Evolutionary conservation across 2,113 vertebrate species (phyloP), one percentile per base, ranked within the genome.

Genomic region (Mugil cephalus): DNA sequence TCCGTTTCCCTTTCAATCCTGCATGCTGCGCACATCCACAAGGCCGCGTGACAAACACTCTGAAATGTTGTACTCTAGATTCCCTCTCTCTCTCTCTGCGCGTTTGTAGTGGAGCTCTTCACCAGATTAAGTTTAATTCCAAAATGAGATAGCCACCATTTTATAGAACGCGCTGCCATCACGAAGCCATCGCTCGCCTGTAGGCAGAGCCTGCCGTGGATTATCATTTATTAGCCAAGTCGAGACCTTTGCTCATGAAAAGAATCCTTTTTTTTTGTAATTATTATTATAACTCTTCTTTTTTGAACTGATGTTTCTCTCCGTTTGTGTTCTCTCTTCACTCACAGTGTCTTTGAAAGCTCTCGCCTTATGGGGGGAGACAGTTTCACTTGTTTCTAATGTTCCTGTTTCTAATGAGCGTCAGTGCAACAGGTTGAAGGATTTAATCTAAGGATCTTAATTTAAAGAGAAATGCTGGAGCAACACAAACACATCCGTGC

Each of bases 61-160:
- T 38, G 48, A 78, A 60, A 70, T 50, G 63, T 66, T 69, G 63
- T 52, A 61, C 75, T 81, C 68, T 63, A 14, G 69, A 80, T 77
- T 79, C 68, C 73, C 65, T 50, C 45, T 58, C 42, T 79, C 68
- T 69, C 65, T 50, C 45, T 58, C 42, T 67, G 65, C 71, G 75
- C 54, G 10, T 83, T 68, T 77, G 48, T 69, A 67, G 55, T 53
- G 38, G 15, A 61, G 82, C 67, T 70, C 79, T 72, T 50, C 71
- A 55, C 76, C 79, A 85, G 82, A 88, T 88, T 84, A 79, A 70
- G 30, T 83, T 71, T 85, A 69, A 87, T 87, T 85, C 76, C 64
- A 74, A 82, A 85, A 75, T 59, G 65, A 90, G 73, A 80, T 84
- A 77, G 71, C 69, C 70, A 63, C 52, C 80, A 72, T 78, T 79